Conservation (phyloP, 2,113 vertebrate species). For the Platysternon megacephalum region DNA sequence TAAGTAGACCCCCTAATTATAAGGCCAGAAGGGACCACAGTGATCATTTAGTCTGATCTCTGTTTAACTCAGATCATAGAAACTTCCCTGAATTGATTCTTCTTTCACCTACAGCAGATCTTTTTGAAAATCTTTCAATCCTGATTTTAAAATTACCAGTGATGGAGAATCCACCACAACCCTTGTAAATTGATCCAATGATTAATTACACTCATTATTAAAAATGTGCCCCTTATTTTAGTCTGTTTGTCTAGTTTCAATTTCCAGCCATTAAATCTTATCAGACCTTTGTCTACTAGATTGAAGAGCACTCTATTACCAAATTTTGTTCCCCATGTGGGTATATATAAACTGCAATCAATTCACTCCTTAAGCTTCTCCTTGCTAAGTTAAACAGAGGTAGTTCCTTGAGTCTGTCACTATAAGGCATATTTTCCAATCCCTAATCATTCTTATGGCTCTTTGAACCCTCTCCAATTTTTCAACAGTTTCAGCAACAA, state of each 20-base stretch:
- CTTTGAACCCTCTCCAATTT: neutral
- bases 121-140: neutral
- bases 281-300: neutral
- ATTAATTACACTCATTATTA: neutral
- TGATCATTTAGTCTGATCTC: neutral
- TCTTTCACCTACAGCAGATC: neutral
- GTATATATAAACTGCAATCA: neutral
- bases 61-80: neutral
- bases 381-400: neutral
- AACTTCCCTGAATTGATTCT: neutral
- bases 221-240: neutral
- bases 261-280: neutral
- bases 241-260: neutral
- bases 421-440: neutral
- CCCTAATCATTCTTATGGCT: neutral
- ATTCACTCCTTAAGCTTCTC: neutral
- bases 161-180: neutral
- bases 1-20: neutral
- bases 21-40: neutral
- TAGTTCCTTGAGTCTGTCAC: neutral
- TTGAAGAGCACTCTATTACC: neutral
- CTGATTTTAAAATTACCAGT: neutral
- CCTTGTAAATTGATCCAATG: neutral
- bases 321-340: neutral
- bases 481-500: neutral